These are phyloP conservation scores for Cynaeus angustus DNA, from an alignment of 2,888 invertebrate species.

Conservation along the genomic window DNA sequence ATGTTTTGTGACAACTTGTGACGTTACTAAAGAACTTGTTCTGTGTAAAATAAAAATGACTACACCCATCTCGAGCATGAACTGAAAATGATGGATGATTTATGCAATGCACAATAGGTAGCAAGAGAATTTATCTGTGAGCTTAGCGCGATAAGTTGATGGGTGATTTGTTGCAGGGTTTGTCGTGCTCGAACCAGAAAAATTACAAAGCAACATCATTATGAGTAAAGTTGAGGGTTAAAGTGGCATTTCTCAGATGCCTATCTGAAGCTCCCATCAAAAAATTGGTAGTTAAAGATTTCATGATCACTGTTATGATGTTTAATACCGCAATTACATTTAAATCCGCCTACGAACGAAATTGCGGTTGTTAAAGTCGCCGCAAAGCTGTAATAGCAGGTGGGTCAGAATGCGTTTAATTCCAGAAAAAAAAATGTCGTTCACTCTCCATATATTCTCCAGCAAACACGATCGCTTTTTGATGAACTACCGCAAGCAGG, in stretches of 20 bases:
- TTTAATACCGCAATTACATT: too few relatives aligned
- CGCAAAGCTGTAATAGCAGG: too few relatives aligned
- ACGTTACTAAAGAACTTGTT: constrained; percentile 23
- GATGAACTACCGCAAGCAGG: constrained; percentile 32
- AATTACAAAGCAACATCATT: constrained; percentile 31
- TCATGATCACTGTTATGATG: too few relatives aligned
- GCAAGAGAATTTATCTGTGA: constrained; percentile 61
- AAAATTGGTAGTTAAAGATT: too few relatives aligned
- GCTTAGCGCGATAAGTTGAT: constrained; percentile 59
- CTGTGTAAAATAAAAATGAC: constrained; percentile 30
- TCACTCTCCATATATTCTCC: too few relatives aligned
- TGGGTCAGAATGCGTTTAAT: too few relatives aligned
- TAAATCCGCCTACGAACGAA: too few relatives aligned
- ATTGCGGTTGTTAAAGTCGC: too few relatives aligned
- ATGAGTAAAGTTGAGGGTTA: constrained; percentile 13
- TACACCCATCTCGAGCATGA: constrained; percentile 21
- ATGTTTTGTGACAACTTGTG: constrained; percentile 20
- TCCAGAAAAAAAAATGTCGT: too few relatives aligned
- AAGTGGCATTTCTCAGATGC: constrained; percentile 26
- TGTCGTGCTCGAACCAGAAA: constrained; percentile 50
- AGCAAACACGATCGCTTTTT: constrained; percentile 15
- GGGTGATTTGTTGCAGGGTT: constrained; percentile 61
- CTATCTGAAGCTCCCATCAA: not conserved
- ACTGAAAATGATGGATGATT: constrained; percentile 61
- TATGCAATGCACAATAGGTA: constrained; percentile 64